Evolutionary conservation across 1,140 invertebrate species (phyloP).

Genomic region (Pogonomyrmex barbatus): DNA sequence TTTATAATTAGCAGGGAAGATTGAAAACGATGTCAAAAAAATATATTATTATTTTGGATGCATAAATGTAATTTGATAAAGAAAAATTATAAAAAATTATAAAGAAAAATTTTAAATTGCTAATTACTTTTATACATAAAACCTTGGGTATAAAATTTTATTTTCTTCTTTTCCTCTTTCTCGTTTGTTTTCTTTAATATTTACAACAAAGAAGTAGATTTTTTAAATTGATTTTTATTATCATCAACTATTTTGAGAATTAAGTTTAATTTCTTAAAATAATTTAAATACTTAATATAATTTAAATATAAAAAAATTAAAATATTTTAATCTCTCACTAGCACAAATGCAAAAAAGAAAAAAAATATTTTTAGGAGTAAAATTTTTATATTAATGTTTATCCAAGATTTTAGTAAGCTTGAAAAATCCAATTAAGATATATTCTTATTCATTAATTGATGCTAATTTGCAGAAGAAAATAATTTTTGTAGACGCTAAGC

Average conservation of each 20-base stretch:
- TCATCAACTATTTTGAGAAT: neutral
- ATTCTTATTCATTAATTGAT: neutral
- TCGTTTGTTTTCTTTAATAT: neutral
- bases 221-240: neutral
- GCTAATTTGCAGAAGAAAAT: neutral
- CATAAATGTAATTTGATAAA: neutral
- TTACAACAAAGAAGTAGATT: neutral
- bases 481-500: slow-evolving; percentile 36
- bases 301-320: too few relatives aligned
- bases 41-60: neutral
- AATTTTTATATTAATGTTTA: neutral
- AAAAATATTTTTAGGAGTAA: neutral
- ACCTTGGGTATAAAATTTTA: neutral
- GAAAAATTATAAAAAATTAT: neutral
- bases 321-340: neutral
- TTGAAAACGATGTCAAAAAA: neutral
- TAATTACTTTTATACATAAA: slow-evolving; percentile 4
- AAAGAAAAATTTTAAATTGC: neutral
- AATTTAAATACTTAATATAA: neutral
- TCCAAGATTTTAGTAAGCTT: neutral
- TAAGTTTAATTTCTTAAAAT: neutral
- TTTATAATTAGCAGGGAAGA: slow-evolving; percentile 2
- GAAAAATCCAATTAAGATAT: neutral
- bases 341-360: neutral
- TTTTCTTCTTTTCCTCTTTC: neutral